A percentile compares a stretch with the other conserved stretches of the same genome.
Evolutionary conservation across 2,113 vertebrate genomes (phyloP).

Genomic region (Mirounga angustirostris): DNA sequence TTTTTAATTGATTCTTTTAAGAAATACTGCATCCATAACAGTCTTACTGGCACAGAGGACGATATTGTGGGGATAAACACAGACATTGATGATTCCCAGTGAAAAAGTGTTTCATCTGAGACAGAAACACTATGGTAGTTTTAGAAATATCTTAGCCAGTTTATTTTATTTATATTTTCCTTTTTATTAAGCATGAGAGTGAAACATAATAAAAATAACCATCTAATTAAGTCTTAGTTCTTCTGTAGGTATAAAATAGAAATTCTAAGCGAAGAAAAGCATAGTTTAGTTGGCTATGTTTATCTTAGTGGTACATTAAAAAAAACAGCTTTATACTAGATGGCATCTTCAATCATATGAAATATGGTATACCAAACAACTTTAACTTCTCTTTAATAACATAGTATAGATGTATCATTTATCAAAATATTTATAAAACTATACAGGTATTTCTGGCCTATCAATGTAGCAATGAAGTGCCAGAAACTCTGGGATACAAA

Average conservation of each 20-base stretch:
- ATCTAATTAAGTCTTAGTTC: background rate
- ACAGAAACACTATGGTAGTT: background rate
- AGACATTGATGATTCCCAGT: background rate
- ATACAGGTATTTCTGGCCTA: background rate
- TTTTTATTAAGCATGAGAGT: background rate
- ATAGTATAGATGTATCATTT: background rate
- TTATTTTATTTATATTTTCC: background rate
- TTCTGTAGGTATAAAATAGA: conserved; percentile 16
- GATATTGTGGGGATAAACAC: background rate
- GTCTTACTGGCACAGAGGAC: background rate
- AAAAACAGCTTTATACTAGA: background rate
- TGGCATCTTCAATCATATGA: background rate
- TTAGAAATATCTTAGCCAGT: background rate
- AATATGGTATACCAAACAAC: background rate
- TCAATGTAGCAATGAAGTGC: background rate
- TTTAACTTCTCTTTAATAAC: conserved; percentile 18
- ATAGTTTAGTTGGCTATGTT: conserved; percentile 16
- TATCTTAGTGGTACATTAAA: background rate
- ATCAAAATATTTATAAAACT: background rate
- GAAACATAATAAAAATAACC: background rate
- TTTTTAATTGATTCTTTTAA: conserved; percentile 13
- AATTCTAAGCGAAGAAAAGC: conserved; percentile 33
- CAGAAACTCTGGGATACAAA: background rate
- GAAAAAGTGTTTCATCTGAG: background rate
- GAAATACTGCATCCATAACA: background rate